Conservation (phyloP, 2,888 invertebrate genomes). For the Nemoura dubitans region DNA sequence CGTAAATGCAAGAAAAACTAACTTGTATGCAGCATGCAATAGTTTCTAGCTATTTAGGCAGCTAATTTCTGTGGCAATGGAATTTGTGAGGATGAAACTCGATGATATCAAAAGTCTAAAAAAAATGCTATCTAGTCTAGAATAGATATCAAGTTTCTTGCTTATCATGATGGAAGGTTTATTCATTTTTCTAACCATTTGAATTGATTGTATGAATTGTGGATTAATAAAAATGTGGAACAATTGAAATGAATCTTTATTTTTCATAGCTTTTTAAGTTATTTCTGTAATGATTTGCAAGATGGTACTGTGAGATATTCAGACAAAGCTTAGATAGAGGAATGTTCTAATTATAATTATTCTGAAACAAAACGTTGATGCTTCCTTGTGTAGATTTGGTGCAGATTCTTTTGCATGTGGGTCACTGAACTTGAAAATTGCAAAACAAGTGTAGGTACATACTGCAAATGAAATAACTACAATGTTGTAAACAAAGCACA, state of each 20-base stretch:
- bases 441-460: too few species aligned
- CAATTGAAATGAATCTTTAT: background rate
- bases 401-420: background rate
- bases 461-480: too few species aligned
- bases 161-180: background rate
- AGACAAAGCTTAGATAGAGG: background rate
- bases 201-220: background rate
- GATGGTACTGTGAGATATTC: background rate
- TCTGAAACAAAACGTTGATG: background rate
- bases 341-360: background rate
- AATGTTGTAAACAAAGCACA: background rate
- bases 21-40: background rate
- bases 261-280: background rate
- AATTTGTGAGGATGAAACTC: background rate
- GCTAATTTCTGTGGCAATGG: background rate
- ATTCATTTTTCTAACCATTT: background rate
- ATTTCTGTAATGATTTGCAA: background rate
- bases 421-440: background rate
- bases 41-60: background rate
- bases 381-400: background rate
- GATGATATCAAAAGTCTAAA: background rate
- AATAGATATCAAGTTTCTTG: background rate
- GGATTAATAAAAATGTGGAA: background rate
- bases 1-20: too few species aligned
- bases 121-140: constrained; percentile 1